phyloP scores from a whole-genome alignment of 2,888 invertebrate genomes.

The Drepanosiphum platanoidis region DNA sequence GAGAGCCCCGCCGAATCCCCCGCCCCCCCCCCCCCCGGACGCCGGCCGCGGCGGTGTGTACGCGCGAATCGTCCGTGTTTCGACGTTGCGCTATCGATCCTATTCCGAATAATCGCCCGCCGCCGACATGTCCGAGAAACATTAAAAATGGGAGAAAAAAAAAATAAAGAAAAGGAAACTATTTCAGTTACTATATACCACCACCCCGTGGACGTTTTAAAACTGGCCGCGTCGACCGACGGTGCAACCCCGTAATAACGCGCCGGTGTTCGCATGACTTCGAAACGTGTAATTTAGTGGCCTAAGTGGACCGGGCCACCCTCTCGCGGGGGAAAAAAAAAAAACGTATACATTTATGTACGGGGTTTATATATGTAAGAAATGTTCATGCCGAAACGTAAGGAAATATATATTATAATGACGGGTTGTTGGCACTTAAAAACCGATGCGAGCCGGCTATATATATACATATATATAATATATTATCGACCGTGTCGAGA shows the following conservation, averaged over 20 bases:
- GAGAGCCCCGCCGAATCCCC: too few relatives aligned
- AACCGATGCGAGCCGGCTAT: slow-evolving; percentile 31
- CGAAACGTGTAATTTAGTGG: slow-evolving; percentile 60
- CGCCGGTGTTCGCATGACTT: slow-evolving; percentile 58
- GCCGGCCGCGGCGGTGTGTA: too few relatives aligned
- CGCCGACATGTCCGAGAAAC: slow-evolving; percentile 7
- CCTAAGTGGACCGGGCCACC: slow-evolving; percentile 30
- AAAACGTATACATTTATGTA: slow-evolving; percentile 2
- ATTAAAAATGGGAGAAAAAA: neutral
- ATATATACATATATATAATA: neutral
- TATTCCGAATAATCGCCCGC: slow-evolving; percentile 5
- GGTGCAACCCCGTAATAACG: slow-evolving; percentile 13
- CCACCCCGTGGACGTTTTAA: slow-evolving; percentile 9
- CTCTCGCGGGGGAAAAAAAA: slow-evolving; percentile 17
- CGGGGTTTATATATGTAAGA: neutral
- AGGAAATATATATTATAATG: slow-evolving; percentile 43
- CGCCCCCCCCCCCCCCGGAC: too few relatives aligned
- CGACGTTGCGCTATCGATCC: neutral
- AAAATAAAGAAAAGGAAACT: slow-evolving; percentile 28
- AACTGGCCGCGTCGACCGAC: neutral
- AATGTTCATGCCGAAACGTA: slow-evolving; percentile 23
- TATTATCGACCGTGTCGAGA: slow-evolving; percentile 47
- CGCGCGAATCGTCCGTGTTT: neutral
- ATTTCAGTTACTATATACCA: slow-evolving; percentile 33
- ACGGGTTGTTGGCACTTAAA: slow-evolving; percentile 53